Evolutionary conservation across 2,797 vertebrate species (phyloP).

Genomic region (Simalia tracyae): DNA sequence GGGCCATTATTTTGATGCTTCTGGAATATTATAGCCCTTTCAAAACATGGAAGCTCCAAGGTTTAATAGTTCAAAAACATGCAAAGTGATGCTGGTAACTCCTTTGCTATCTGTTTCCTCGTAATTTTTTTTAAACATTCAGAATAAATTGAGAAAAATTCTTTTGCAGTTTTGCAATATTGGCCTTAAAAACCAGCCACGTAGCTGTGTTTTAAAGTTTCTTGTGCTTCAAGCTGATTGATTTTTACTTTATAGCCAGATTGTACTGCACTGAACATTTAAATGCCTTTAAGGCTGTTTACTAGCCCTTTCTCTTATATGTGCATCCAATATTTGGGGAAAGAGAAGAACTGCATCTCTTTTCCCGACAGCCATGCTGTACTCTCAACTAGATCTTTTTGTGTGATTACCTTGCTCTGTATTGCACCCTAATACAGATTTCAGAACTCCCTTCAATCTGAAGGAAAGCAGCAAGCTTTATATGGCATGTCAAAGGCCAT

Average conservation of each 20-base stretch:
- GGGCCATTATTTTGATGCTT: constrained; percentile 37
- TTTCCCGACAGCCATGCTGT: not conserved
- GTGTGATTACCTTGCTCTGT: not conserved
- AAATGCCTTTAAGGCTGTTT: not conserved
- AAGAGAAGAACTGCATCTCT: not conserved
- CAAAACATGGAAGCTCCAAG: constrained; percentile 40
- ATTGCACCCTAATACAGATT: not conserved
- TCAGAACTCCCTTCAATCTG: not conserved
- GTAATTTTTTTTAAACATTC: not conserved
- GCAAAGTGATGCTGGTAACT: no score
- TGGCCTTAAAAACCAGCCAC: not conserved
- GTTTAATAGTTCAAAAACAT: not conserved
- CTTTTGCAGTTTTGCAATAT: not conserved
- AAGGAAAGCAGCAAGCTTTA: not conserved
- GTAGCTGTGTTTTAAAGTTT: not conserved
- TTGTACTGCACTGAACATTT: not conserved
- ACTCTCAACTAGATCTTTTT: not conserved
- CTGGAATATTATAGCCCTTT: not conserved
- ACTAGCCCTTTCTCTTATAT: not conserved
- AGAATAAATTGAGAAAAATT: not conserved
- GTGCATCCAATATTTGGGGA: not conserved
- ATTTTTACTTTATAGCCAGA: not conserved
- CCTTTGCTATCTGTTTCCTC: not conserved
- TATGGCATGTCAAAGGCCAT: not conserved
- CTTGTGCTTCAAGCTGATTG: not conserved